phyloP scores from a whole-genome alignment of 1,140 invertebrate species.

The Hycleus phaleratus region DNA sequence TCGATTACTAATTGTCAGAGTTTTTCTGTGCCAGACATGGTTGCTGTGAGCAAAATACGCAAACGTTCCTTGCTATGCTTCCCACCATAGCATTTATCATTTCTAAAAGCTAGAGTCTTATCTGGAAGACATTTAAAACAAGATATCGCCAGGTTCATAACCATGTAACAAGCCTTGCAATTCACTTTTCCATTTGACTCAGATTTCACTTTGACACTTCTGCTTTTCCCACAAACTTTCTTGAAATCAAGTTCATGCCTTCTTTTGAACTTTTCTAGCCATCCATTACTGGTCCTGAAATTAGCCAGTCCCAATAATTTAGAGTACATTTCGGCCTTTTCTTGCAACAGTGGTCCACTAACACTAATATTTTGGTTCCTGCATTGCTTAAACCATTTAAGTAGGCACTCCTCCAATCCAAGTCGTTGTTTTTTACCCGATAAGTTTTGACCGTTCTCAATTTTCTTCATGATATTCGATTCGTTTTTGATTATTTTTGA shows the following conservation, averaged over 20 bases:
- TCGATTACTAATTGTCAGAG: constrained; percentile 38
- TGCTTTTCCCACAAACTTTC: constrained; percentile 8
- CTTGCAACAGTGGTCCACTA: constrained; percentile 11
- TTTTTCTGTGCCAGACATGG: constrained; percentile 41
- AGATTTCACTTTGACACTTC: background rate
- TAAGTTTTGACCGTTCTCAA: constrained; percentile 15
- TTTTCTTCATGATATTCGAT: constrained; percentile 11
- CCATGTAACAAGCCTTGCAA: constrained; percentile 7
- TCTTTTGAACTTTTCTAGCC: constrained; percentile 18
- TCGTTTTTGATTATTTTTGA: constrained; percentile 24
- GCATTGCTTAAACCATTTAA: too few species aligned
- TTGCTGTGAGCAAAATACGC: constrained; percentile 38
- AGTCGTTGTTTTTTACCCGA: constrained; percentile 8
- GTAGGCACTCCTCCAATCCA: too few species aligned
- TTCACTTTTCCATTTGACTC: constrained; percentile 1
- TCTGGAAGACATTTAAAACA: constrained; percentile 36
- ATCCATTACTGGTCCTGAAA: constrained; percentile 24
- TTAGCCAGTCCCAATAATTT: constrained; percentile 4
- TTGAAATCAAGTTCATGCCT: constrained; percentile 2
- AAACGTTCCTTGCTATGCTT: constrained; percentile 37
- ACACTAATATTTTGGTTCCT: too few species aligned
- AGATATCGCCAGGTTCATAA: constrained; percentile 33
- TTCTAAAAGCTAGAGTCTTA: constrained; percentile 26
- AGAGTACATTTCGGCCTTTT: constrained; percentile 20
- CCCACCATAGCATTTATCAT: constrained; percentile 24